phyloP scores from a whole-genome alignment of 2,888 invertebrate species.

The Ochlodes sylvanus region DNA sequence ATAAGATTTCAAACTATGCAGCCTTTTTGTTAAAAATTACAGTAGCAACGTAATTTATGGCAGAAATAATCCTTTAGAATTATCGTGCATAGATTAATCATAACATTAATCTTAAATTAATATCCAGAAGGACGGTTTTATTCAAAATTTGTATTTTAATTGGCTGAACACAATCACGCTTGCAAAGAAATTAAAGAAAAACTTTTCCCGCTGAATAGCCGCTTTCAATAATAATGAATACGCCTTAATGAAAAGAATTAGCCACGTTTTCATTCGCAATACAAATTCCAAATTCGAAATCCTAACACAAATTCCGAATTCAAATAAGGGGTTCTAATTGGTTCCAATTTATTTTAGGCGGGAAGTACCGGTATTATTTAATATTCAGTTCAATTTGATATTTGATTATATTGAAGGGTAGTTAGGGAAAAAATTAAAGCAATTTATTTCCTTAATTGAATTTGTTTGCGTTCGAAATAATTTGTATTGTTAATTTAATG shows the following conservation, averaged over 20 bases:
- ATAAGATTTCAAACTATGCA: no score
- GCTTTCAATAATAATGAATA: slow-evolving; percentile 35
- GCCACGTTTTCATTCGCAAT: slow-evolving; percentile 40
- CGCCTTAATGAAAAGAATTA: slow-evolving; percentile 38
- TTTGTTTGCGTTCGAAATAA: slow-evolving; percentile 1
- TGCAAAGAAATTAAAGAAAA: slow-evolving; percentile 23
- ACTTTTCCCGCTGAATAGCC: slow-evolving; percentile 27
- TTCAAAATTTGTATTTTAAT: slow-evolving; percentile 16
- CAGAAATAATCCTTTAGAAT: no score
- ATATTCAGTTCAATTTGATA: slow-evolving; percentile 41
- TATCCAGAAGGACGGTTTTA: background rate
- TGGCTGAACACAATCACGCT: slow-evolving; percentile 25
- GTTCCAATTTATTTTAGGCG: slow-evolving; percentile 44
- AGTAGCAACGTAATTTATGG: no score
- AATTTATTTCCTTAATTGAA: slow-evolving; percentile 7
- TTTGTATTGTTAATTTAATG: background rate
- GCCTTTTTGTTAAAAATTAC: no score
- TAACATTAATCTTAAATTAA: slow-evolving; percentile 10
- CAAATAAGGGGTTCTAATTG: slow-evolving; percentile 44
- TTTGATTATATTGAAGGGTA: slow-evolving; percentile 11
- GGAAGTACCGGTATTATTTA: slow-evolving; percentile 42
- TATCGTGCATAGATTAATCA: background rate
- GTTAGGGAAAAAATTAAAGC: slow-evolving; percentile 9
- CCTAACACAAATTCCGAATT: slow-evolving; percentile 40
- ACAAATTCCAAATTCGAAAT: slow-evolving; percentile 44